Base-by-base conservation (phyloP, 2,113 vertebrate species). In the Leucosticte australis region DNA sequence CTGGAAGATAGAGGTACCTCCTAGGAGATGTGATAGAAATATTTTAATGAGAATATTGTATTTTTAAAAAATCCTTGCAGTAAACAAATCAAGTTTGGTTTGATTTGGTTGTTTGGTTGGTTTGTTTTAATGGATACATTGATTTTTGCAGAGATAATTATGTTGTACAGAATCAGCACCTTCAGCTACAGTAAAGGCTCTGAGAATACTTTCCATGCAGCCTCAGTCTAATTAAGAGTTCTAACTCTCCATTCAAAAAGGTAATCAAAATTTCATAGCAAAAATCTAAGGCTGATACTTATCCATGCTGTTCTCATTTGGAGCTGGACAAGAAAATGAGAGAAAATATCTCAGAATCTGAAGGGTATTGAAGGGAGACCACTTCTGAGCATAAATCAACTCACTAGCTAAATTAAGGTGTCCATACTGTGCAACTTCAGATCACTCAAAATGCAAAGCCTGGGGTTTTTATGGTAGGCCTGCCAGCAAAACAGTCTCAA, bases 401-500 rank as follows among this genome's bases (percentile, higher is more conserved):
- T 73, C 55, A 70, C 65, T 74, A 80, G 73, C 59, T 92, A 74
- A 93, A 96, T 86, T 74, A 86, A 88, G 79, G 89, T 86, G 46
- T 59, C 57, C 46, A 20, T 62, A 24, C 59, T 80, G 55, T 92
- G 59, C 71, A 95, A 63, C 39, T 90, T 93, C 71, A 83, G 68
- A 46, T 77, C 47, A 62, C 64, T 59, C 52, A 88, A 83, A 92
- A 93, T 70, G 88, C 64, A 77, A 70, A 62, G 63, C 42, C 79
- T 88, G 37, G 18, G 18, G 11, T 18, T 70, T 85, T 84, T 83
- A 42, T 31, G 27, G 46, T 63, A 86, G 68, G 30, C 59, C 94
- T 94, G 94, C 71, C 86, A 90, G 96, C 79, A 92, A 90, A 97
- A 70, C 71, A 92, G 68, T 74, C 55, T 62, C 63, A 92, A 89